Evolutionary conservation across 2,113 vertebrate genomes (phyloP).

Genomic region (Eudyptes chrysolophus): DNA sequence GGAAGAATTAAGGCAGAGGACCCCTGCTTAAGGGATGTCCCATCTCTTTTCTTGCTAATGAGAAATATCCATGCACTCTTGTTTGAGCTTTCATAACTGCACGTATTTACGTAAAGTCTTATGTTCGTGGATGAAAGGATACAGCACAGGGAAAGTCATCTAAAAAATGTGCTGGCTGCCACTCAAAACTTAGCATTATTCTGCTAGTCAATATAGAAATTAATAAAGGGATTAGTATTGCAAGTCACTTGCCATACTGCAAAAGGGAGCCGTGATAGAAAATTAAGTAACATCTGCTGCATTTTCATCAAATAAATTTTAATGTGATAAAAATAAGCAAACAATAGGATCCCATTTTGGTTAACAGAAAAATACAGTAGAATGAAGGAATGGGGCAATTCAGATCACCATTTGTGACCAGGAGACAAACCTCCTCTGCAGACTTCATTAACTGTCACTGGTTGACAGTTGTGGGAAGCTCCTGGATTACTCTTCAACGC

Average conservation of each 20-base stretch:
- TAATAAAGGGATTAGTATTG: neutral
- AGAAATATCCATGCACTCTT: neutral
- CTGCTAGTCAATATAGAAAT: neutral
- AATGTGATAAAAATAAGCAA: neutral
- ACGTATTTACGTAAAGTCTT: fast-evolving
- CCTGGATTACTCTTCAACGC: neutral
- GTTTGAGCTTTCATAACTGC: neutral
- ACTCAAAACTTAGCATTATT: neutral
- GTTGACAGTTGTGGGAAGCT: neutral
- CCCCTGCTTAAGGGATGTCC: neutral
- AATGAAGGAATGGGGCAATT: neutral
- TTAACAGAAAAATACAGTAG: neutral
- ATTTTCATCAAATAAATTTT: neutral
- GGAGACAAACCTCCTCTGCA: neutral
- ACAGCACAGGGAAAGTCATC: neutral
- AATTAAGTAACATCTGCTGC: neutral
- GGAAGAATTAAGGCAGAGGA: neutral
- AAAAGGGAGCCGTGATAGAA: neutral
- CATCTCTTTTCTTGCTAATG: neutral
- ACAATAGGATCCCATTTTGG: neutral
- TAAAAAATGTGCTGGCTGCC: neutral
- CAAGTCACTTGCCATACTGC: neutral
- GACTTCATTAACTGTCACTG: neutral
- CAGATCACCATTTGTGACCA: neutral
- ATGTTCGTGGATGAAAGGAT: neutral